Evolutionary conservation across 2,797 vertebrate genomes (phyloP).

Genomic region (Pitangus sulphuratus): DNA sequence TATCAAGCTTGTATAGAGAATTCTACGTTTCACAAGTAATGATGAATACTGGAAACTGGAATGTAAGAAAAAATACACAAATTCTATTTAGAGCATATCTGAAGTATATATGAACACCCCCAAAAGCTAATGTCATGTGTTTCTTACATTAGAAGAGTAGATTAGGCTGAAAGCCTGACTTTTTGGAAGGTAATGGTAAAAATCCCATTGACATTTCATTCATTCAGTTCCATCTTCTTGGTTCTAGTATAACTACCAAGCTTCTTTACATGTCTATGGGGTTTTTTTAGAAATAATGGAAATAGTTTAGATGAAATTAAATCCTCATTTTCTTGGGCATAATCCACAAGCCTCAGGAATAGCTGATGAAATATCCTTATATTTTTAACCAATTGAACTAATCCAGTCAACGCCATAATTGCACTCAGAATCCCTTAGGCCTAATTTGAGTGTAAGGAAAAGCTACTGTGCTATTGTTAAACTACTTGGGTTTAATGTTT

Average conservation of each 20-base stretch:
- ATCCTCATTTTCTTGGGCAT: constrained; percentile 51
- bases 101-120: background rate
- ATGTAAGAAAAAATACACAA: background rate
- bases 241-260: background rate
- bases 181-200: background rate
- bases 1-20: background rate
- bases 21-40: background rate
- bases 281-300: background rate
- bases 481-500: constrained; percentile 30
- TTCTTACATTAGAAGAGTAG: background rate
- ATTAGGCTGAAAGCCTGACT: background rate
- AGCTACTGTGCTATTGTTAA: constrained; percentile 23
- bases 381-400: constrained; percentile 37
- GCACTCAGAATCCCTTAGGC: constrained; percentile 5
- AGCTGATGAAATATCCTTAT: constrained; percentile 54
- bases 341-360: constrained; percentile 37
- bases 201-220: background rate
- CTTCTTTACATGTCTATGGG: background rate
- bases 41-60: background rate
- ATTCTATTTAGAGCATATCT: background rate
- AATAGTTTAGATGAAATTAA: constrained; percentile 39
- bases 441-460: constrained; percentile 32
- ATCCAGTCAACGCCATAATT: constrained; percentile 27
- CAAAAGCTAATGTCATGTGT: background rate
- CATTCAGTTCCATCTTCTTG: background rate